phyloP scores from a whole-genome alignment of 2,113 vertebrate genomes.

The Tauraco erythrolophus region DNA sequence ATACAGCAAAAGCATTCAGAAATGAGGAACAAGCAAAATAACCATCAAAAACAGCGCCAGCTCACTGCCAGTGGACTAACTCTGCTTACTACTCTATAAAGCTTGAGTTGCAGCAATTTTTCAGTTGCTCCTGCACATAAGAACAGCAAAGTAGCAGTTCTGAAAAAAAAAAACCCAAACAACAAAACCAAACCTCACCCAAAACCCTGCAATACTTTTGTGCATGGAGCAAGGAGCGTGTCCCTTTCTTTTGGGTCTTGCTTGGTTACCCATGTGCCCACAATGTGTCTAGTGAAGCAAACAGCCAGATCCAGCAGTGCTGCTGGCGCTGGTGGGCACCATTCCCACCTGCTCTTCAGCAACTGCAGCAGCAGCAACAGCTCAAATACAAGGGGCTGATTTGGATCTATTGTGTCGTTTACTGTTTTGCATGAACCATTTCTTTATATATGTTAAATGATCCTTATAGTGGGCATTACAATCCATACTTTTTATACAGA shows the following conservation, averaged over 20 bases:
- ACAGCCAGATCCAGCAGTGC: no score
- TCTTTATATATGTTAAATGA: not conserved
- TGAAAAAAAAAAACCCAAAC: not conserved
- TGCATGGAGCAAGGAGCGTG: not conserved
- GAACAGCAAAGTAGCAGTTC: not conserved
- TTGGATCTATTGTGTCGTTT: not conserved
- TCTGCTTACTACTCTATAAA: not conserved
- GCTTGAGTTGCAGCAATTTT: not conserved
- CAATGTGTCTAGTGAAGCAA: not conserved
- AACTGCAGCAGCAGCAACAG: not conserved
- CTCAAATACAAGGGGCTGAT: not conserved
- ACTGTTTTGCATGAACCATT: not conserved
- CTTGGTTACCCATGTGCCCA: not conserved
- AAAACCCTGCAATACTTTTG: not conserved
- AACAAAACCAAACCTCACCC: not conserved
- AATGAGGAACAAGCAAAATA: not conserved
- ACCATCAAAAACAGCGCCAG: not conserved
- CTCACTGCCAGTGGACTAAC: not conserved
- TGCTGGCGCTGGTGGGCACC: not conserved
- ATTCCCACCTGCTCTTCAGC: not conserved
- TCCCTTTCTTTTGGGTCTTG: not conserved
- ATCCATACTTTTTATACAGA: not conserved
- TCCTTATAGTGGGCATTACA: not conserved
- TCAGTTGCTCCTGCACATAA: not conserved
- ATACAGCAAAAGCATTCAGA: not conserved